These are phyloP conservation scores for Geophilus truncorum DNA, from an alignment of 2,888 invertebrate species.

Conservation along the genomic window DNA sequence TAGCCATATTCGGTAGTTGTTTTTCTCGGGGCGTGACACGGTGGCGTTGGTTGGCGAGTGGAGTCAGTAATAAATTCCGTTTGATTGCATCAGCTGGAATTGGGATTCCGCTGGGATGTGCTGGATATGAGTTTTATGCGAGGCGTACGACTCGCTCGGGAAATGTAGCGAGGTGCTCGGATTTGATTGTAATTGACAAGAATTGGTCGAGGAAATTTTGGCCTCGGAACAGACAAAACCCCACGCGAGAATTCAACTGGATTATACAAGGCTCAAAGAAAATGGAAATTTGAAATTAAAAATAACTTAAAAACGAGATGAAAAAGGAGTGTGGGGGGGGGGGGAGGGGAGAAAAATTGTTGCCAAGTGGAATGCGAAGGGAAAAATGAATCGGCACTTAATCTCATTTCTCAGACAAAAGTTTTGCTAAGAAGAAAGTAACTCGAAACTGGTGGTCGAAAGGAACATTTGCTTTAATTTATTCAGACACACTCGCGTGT, in stretches of 20 bases:
- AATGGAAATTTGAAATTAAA: not conserved
- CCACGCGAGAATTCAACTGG: not conserved
- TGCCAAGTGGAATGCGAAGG: not conserved
- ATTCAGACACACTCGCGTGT: not conserved
- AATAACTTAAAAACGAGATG: not conserved
- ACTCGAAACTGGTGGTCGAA: not conserved
- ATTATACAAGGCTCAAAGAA: not conserved
- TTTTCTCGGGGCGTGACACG: not conserved
- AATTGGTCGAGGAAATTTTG: not conserved
- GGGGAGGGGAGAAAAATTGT: too few relatives aligned
- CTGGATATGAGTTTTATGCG: not conserved
- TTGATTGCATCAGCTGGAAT: not conserved
- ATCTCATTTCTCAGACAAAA: not conserved
- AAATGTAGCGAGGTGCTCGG: not conserved
- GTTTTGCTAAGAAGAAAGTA: not conserved
- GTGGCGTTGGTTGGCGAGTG: not conserved
- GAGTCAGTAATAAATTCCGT: not conserved
- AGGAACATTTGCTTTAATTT: not conserved
- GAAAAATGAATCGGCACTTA: not conserved
- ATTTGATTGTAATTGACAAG: not conserved
- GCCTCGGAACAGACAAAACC: not conserved
- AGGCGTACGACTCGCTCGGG: not conserved
- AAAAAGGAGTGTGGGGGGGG: too few relatives aligned
- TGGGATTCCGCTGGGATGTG: not conserved
- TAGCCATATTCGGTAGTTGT: too few relatives aligned